Conservation (phyloP, 2,888 invertebrate genomes). For the Xanthia togata region DNA sequence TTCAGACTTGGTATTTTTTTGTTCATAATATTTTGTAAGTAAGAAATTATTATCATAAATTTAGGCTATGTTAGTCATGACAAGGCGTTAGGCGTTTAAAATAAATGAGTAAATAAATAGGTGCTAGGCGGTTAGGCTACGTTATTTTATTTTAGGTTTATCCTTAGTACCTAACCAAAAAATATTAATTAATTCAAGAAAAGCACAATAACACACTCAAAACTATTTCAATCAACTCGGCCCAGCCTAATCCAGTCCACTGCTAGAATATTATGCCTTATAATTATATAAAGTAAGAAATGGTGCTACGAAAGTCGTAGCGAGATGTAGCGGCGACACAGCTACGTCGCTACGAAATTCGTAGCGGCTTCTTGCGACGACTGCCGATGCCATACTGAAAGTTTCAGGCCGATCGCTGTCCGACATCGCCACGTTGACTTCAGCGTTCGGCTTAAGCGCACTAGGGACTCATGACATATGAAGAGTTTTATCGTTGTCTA, state of each 20-base stretch:
- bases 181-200: too few relatives aligned
- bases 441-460: slow-evolving; percentile 21
- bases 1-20: too few relatives aligned
- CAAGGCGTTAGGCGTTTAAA: too few relatives aligned
- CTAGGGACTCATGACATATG: slow-evolving; percentile 12
- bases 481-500: background rate
- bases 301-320: slow-evolving; percentile 10
- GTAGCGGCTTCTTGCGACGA: slow-evolving; percentile 14
- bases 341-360: slow-evolving; percentile 20
- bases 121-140: too few relatives aligned
- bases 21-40: too few relatives aligned
- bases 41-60: too few relatives aligned
- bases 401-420: background rate
- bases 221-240: background rate
- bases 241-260: background rate
- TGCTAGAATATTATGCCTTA: background rate
- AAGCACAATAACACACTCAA: background rate
- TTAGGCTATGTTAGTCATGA: too few relatives aligned
- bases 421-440: background rate
- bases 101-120: too few relatives aligned
- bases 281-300: background rate
- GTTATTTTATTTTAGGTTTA: too few relatives aligned
- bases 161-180: too few relatives aligned
- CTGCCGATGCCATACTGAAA: background rate
- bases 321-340: background rate